Base-by-base conservation (phyloP, 2,888 invertebrate genomes). In the Lasioglossum pauxillum region DNA sequence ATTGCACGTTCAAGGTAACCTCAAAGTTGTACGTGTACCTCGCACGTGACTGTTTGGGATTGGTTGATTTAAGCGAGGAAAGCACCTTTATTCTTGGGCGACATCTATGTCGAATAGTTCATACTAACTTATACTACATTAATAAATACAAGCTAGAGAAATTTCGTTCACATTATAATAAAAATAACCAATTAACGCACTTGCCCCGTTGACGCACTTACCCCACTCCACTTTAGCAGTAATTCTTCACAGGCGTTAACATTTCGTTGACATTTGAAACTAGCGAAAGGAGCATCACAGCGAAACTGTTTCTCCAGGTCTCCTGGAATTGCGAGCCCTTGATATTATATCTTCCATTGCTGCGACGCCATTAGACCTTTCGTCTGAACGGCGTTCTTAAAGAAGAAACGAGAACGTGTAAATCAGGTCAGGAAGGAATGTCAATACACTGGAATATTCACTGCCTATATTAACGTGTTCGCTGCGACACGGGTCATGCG, bases 211-310 rank as follows among this genome's bases (percentile, higher is more conserved):
- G 31, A 31, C 1, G 31, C 31, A 31, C 31, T 31, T 31, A 31
- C 31, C 31, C 2, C 31, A 31, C 31, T 31, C 31, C 31, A 31
- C 31, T 2, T 31, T 31, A 8, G 76, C 44, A 77, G 31, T n/a
- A 75, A 49, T 84, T 75, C 60, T 27, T 38, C 41, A 14, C 31
- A n/a, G 16, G 77, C 71, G 31, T 84, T 84, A 79, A 85, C 84
- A 84, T 85, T 85, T 85, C 75, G 23, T 35, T 84, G 84, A 84
- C 84, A 85, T 85, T 85, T 85, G 72, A 67, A 69, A 72, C 10
- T 38, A 35, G 64, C 67, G 49, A 72, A 31, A 27, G 31, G 16
- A 31, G 4, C 49, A 3, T 16, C 41, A 31, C n/a, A 16, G 64
- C 76, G 77, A 74, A 74, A 57, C 73, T 38, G 71, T n/a, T 27